These are phyloP conservation scores for Alexandromys oeconomus DNA, from an alignment of 2,797 vertebrate genomes.

Conservation along the genomic window DNA sequence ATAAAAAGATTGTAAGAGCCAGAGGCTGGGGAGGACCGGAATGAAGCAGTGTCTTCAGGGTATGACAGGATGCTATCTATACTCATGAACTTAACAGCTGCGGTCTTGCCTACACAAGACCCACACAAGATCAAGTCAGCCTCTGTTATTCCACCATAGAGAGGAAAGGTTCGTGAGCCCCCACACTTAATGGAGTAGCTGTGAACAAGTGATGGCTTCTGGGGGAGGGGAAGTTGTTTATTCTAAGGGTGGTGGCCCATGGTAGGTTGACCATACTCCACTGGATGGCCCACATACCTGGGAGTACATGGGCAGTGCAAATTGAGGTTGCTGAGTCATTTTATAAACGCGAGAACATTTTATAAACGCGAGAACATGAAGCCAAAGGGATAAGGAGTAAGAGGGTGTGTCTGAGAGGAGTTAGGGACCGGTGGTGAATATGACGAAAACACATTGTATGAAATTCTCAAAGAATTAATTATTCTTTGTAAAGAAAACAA, in stretches of 20 bases:
- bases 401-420: not conserved
- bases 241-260: not conserved
- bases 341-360: not conserved
- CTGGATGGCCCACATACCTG: not conserved
- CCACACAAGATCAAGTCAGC: not conserved
- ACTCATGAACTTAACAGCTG: not conserved
- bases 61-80: too few species aligned
- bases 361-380: not conserved
- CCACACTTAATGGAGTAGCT: not conserved
- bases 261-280: not conserved
- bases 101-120: not conserved
- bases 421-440: not conserved
- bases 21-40: too few species aligned
- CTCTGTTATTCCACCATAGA: not conserved
- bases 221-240: too few species aligned
- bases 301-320: not conserved
- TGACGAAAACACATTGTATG: not conserved
- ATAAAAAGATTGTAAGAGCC: not conserved
- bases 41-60: not conserved
- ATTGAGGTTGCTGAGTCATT: too few species aligned
- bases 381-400: too few species aligned
- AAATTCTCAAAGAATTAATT: not conserved
- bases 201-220: not conserved
- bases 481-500: not conserved
- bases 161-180: not conserved